Evolutionary conservation across 2,888 invertebrate genomes (phyloP).

Genomic region (Sacculina carcini): DNA sequence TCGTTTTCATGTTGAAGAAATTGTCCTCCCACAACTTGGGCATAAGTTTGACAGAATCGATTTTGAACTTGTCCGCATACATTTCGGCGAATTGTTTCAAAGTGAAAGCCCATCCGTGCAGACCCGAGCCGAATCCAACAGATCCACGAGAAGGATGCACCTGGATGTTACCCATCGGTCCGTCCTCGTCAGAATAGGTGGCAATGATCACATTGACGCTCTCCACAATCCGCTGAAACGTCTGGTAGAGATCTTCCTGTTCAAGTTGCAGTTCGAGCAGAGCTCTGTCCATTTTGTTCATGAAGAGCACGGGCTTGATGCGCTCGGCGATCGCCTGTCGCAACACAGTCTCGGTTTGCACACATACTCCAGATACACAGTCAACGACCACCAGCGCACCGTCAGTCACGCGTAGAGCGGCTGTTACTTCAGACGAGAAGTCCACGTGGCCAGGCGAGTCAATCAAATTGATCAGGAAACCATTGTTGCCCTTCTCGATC

Average conservation of each 20-base stretch:
- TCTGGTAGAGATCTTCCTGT: constrained; percentile 89
- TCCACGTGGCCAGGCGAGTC: constrained; percentile 99
- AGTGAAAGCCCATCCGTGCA: constrained; percentile 99
- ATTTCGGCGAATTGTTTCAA: constrained; percentile 98
- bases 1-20: constrained; percentile 87
- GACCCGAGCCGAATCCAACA: constrained; percentile 96
- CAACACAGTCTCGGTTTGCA: constrained; percentile 97
- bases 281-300: constrained; percentile 99
- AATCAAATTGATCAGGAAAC: constrained; percentile 98
- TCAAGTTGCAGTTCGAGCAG: constrained; percentile 87
- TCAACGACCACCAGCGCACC: constrained; percentile 99
- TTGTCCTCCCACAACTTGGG: constrained; percentile 54
- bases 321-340: constrained; percentile 99
- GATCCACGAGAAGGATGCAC: constrained; percentile 95
- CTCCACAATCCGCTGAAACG: constrained; percentile 91
- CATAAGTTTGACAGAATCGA: constrained; percentile 90
- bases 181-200: constrained; percentile 87
- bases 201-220: constrained; percentile 99
- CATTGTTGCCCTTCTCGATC: constrained; percentile 64
- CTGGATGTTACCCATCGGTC: constrained; percentile 97
- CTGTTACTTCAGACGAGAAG: constrained; percentile 98
- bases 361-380: constrained; percentile 98
- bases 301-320: constrained; percentile 98
- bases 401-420: constrained; percentile 97
- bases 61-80: constrained; percentile 97